Percentiles rank a stretch among this genome's conserved stretches.
These are phyloP conservation scores for Butorides virescens DNA, from an alignment of 2,113 vertebrate genomes.

Conservation along the genomic window DNA sequence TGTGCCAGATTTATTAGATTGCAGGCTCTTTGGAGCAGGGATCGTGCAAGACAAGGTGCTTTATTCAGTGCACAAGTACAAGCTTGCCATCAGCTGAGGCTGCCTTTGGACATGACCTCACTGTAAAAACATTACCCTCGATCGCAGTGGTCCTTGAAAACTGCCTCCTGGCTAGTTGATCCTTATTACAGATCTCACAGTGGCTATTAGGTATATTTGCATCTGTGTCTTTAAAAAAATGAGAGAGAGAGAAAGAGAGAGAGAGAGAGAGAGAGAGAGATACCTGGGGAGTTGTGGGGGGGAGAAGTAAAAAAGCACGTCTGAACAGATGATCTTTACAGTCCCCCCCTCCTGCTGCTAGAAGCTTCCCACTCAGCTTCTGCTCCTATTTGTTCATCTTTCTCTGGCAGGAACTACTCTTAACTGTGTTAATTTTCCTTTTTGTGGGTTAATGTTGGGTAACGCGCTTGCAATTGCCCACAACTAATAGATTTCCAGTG, in stretches of 20 bases:
- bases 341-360: constrained; percentile 29
- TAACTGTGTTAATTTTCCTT: constrained; percentile 48
- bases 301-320: constrained; percentile 5
- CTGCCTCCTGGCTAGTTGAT: not conserved
- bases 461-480: constrained; percentile 14
- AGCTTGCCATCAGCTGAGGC: constrained; percentile 17
- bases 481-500: constrained; percentile 50
- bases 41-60: constrained; percentile 19
- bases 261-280: not conserved
- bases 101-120: constrained; percentile 48
- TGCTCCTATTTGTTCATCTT: constrained; percentile 64
- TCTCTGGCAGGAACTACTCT: constrained; percentile 42
- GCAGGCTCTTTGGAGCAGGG: not conserved
- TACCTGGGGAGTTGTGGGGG: not conserved
- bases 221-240: constrained; percentile 22
- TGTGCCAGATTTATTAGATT: not conserved
- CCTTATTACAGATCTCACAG: constrained; percentile 22
- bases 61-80: constrained; percentile 18
- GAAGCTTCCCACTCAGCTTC: constrained; percentile 66
- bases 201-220: not conserved
- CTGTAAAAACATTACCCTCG: constrained; percentile 29
- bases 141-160: constrained; percentile 28
- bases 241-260: too few relatives aligned
- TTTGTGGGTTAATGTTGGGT: constrained; percentile 50
- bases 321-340: constrained; percentile 64